phyloP scores from a whole-genome alignment of 2,113 vertebrate species.

The Ophiodon elongatus region DNA sequence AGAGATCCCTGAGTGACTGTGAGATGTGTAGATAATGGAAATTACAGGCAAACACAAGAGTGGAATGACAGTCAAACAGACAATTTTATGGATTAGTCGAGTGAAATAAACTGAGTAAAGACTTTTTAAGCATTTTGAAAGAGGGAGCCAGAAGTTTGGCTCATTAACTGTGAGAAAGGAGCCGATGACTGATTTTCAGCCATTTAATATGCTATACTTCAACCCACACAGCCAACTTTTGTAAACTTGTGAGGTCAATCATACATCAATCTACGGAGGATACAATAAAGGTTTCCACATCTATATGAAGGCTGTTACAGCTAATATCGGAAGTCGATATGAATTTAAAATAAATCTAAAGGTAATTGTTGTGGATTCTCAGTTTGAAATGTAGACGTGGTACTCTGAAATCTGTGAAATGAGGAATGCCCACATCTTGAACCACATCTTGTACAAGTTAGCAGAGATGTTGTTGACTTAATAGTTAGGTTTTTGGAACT shows the following conservation, averaged over 20 bases:
- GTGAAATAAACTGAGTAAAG: slow-evolving; percentile 53
- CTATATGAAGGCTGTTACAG: neutral
- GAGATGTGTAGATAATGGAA: slow-evolving; percentile 71
- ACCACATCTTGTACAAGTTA: neutral
- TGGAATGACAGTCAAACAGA: slow-evolving; percentile 47
- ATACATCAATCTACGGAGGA: neutral
- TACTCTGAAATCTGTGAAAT: neutral
- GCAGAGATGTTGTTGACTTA: neutral
- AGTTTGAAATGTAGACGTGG: neutral
- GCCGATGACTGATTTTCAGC: slow-evolving; percentile 35
- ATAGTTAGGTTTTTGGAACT: neutral
- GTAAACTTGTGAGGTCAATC: neutral
- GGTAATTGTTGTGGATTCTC: too few relatives aligned
- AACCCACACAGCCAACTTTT: slow-evolving; percentile 14
- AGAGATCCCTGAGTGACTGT: slow-evolving; percentile 50
- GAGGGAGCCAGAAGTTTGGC: slow-evolving; percentile 52
- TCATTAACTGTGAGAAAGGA: slow-evolving; percentile 60
- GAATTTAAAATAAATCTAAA: neutral
- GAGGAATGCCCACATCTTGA: neutral
- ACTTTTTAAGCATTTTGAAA: slow-evolving; percentile 55
- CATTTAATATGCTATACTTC: slow-evolving; percentile 40
- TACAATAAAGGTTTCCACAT: neutral
- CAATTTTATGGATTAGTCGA: slow-evolving; percentile 67
- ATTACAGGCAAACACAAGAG: slow-evolving; percentile 56
- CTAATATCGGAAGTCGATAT: neutral